phyloP scores from a whole-genome alignment of 64 coral and sea anemone genomes.

The Anthopleura sola region DNA sequence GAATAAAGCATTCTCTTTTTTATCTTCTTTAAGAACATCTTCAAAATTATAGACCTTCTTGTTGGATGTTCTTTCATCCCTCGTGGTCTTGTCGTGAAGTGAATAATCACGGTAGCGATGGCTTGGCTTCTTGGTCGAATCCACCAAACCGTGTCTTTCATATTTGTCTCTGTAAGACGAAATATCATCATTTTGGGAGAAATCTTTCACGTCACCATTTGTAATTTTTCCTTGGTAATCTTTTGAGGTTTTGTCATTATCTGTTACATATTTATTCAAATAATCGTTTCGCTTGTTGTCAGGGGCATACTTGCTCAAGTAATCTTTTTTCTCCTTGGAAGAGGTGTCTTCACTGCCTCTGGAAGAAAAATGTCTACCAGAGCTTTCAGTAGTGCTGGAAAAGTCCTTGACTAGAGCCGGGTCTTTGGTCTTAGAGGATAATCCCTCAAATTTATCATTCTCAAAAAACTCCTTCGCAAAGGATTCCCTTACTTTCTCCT shows the following conservation, averaged over 20 bases:
- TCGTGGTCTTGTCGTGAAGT: background rate
- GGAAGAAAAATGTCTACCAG: background rate
- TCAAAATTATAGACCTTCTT: conserved; percentile 3
- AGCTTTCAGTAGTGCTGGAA: background rate
- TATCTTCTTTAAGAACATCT: background rate
- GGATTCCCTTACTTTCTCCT: background rate
- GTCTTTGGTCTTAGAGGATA: background rate
- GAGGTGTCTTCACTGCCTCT: background rate
- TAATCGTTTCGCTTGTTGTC: background rate
- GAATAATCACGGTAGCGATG: background rate
- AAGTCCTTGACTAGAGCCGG: background rate
- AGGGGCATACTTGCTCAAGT: background rate
- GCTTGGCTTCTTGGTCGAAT: background rate
- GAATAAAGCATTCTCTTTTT: background rate
- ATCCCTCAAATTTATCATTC: background rate
- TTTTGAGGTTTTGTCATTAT: background rate
- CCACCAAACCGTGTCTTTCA: background rate
- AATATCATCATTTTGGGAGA: background rate
- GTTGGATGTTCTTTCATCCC: background rate
- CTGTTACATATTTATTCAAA: background rate
- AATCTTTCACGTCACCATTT: background rate
- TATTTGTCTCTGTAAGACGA: background rate
- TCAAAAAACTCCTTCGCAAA: background rate
- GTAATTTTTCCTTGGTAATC: background rate
- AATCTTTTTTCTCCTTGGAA: background rate